Evolutionary conservation across 2,113 vertebrate species (phyloP).

Genomic region (Peromyscus leucopus): DNA sequence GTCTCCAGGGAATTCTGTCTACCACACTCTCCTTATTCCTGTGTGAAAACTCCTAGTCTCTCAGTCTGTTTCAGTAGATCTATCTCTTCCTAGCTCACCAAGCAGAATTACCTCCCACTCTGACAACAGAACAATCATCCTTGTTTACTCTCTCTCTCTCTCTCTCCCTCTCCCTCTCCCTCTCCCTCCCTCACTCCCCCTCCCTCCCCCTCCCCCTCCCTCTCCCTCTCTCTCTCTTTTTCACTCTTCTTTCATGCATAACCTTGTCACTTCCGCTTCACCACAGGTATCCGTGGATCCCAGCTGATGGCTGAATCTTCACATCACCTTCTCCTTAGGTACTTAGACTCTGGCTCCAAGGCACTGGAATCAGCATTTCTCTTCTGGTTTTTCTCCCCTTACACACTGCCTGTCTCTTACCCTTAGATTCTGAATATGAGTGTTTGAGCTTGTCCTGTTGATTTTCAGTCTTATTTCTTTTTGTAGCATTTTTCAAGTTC

Average conservation of each 20-base stretch:
- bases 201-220: neutral
- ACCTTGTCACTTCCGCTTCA: neutral
- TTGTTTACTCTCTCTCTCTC: neutral
- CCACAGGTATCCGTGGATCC: neutral
- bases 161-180: neutral
- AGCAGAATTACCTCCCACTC: neutral
- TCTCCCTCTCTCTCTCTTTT: neutral
- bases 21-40: neutral
- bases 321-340: neutral
- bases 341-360: neutral
- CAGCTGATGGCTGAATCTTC: neutral
- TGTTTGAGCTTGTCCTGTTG: neutral
- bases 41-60: neutral
- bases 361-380: neutral
- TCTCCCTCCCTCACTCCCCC: neutral
- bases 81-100: neutral
- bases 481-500: neutral
- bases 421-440: neutral
- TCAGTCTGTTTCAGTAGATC: neutral
- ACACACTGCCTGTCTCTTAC: neutral
- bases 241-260: too few species aligned
- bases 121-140: neutral
- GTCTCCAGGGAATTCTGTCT: neutral
- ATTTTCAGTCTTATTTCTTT: conserved; percentile 22
- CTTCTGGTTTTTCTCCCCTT: neutral